Base-by-base conservation (phyloP, 2,888 invertebrate genomes). In the Galerucella pusilla region DNA sequence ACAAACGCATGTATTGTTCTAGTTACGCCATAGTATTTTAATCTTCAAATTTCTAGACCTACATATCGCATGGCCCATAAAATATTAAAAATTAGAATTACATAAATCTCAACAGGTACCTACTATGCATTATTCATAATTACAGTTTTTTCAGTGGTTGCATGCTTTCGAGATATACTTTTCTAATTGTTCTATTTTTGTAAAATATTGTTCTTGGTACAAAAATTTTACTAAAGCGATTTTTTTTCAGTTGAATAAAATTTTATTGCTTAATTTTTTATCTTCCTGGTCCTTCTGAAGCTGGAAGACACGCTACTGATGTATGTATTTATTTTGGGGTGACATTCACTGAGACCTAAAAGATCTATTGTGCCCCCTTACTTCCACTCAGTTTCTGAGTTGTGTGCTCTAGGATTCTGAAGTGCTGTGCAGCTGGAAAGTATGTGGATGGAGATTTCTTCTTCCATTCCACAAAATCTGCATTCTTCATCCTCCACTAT, bases 21-120 rank as follows among this genome's bases (percentile, higher is more conserved):
- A 9, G 14, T 42, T 63, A 63, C 35, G 42, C 25, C 35, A 66
- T 65, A 65, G 5, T 20, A 16, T 75, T 70, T 65, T 60, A 57
- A 71, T 61, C 65, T 61, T 60, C 11, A 66, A 69, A 74, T 74
- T 77, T 77, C 74, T 75, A 73, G 59, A 72, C 71, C 77, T 70
- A 75, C 54, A 74, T 74, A 73, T 67, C 70, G 73, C 64, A 66
- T 75, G 67, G 67, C 20, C 71, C 68, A 68, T 71, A 74, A 70
- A 77, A 74, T 72, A 70, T 75, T 72, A 66, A 71, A 73, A 59
- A 68, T 64, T 64, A 12, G 25, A 46, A 71, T 77, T 77, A 74
- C 72, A 72, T 77, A 75, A 77, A 60, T 69, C 69, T 67, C 64
- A 61, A 54, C 65, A 71, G 68, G 70, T 75, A 73, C 59, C 61